Evolutionary conservation across 2,797 vertebrate species (phyloP), one percentile per base, ranked within the genome.

Genomic region (Neomorphus geoffroyi): DNA sequence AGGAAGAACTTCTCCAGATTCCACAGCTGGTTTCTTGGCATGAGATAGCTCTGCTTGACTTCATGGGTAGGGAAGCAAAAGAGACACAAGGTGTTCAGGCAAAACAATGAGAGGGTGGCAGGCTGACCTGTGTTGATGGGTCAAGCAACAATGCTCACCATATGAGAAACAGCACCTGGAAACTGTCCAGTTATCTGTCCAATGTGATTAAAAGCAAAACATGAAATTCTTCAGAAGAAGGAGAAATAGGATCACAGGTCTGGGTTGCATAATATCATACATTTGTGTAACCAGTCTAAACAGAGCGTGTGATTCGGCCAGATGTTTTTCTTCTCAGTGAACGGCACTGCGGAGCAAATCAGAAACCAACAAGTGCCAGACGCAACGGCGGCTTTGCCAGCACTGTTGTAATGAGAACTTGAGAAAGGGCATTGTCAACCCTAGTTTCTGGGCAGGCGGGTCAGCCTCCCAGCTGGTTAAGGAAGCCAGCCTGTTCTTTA

Each of bases 301-400:
- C 85, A 93, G 92, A 95, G 77, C 6, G 8, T 83, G 80, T 88
- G 73, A 95, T 91, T 75, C 15, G 22, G 86, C 89, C 97, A 98
- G 97, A 97, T 97, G 97, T 97, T 98, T 98, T 94, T 94, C 82
- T 97, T 98, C 97, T 97, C 72, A 70, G 71, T 28, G 61, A 56
- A 79, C 84, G 86, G 95, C 23, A 6, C 90, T 74, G 80, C 8
- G 4, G 73, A 91, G 89, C 75, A 96, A 95, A 97, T 84, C 81
- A 73, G 85, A 96, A 92, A 72, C 60, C 91, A 93, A 30, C 18
- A 58, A 90, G 92, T 9, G 45, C 95, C 96, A 96, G 97, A 94
- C 73, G 75, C 85, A 81, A 80, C 9, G 10, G 43, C 6, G 37
- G 33, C 43, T 85, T 83, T 84, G 95, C 91, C 94, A 96, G 91